These are phyloP conservation scores for Pagetopsis macropterus DNA, from an alignment of 2,797 vertebrate species.

Conservation along the genomic window DNA sequence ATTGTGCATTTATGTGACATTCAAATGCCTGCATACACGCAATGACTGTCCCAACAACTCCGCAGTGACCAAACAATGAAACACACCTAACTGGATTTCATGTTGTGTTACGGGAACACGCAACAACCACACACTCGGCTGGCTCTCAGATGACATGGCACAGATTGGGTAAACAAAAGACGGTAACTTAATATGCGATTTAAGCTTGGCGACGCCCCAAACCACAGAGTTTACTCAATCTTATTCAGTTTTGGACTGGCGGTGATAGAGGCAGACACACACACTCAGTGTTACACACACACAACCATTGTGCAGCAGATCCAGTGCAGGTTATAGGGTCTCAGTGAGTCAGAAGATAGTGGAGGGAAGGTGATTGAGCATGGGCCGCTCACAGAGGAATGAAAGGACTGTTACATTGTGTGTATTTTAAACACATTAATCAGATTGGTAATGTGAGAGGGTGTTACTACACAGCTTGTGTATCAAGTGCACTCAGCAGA, in stretches of 20 bases:
- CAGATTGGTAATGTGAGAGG: slow-evolving; percentile 52
- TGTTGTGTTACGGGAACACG: slow-evolving; percentile 43
- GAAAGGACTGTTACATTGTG: slow-evolving; percentile 18
- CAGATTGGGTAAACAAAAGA: slow-evolving; percentile 75
- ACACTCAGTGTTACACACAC: slow-evolving; percentile 19
- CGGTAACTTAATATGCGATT: slow-evolving; percentile 68
- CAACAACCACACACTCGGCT: slow-evolving; percentile 26
- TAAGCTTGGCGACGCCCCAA: slow-evolving; percentile 39
- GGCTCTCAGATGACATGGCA: slow-evolving; percentile 72
- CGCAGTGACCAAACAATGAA: slow-evolving; percentile 27
- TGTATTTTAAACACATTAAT: slow-evolving; percentile 44
- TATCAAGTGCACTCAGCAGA: slow-evolving; percentile 21
- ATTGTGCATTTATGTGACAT: slow-evolving; percentile 6
- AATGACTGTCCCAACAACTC: slow-evolving; percentile 12
- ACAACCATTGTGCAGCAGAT: slow-evolving; percentile 20
- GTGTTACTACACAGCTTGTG: slow-evolving; percentile 30
- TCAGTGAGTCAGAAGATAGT: slow-evolving; percentile 40
- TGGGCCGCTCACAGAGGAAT: not conserved
- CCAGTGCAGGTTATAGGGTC: slow-evolving; percentile 19
- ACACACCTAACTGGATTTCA: slow-evolving; percentile 36
- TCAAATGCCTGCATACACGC: slow-evolving; percentile 3
- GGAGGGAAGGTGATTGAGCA: slow-evolving; percentile 28
- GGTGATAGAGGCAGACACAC: slow-evolving; percentile 37
- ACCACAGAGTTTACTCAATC: slow-evolving; percentile 52
- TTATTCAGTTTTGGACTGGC: slow-evolving; percentile 37